Conservation (phyloP, 2,888 invertebrate species). For the Patella depressa region DNA sequence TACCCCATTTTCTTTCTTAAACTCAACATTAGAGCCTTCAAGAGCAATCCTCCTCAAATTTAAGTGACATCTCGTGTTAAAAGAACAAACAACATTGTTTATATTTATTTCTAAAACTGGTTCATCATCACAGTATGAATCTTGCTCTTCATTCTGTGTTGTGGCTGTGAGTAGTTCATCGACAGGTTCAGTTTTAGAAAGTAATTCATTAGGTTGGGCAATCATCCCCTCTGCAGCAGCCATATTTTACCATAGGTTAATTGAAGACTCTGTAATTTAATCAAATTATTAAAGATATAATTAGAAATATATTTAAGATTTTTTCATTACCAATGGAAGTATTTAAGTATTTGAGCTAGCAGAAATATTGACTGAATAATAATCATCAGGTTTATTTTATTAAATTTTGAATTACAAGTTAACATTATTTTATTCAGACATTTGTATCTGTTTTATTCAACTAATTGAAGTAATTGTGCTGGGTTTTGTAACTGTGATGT, state of each 20-base stretch:
- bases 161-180: neutral
- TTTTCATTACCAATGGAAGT: no score
- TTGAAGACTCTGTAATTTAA: no score
- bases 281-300: no score
- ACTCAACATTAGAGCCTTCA: constrained; percentile 94
- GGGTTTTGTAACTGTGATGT: no score
- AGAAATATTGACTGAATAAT: no score
- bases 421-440: no score
- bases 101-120: constrained; percentile 84
- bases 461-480: no score
- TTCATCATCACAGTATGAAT: constrained; percentile 19
- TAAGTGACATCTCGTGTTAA: constrained; percentile 96
- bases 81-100: constrained; percentile 97
- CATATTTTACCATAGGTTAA: neutral
- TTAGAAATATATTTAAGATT: no score
- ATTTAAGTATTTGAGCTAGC: no score
- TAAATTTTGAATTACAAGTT: no score
- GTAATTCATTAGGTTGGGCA: neutral
- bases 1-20: constrained; percentile 91
- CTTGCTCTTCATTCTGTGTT: neutral
- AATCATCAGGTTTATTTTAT: no score
- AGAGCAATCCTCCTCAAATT: constrained; percentile 94
- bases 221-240: constrained; percentile 7
- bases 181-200: neutral
- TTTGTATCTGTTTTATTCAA: no score